These are phyloP conservation scores for Anas platyrhynchos DNA, from an alignment of 2,113 vertebrate genomes.

Conservation along the genomic window DNA sequence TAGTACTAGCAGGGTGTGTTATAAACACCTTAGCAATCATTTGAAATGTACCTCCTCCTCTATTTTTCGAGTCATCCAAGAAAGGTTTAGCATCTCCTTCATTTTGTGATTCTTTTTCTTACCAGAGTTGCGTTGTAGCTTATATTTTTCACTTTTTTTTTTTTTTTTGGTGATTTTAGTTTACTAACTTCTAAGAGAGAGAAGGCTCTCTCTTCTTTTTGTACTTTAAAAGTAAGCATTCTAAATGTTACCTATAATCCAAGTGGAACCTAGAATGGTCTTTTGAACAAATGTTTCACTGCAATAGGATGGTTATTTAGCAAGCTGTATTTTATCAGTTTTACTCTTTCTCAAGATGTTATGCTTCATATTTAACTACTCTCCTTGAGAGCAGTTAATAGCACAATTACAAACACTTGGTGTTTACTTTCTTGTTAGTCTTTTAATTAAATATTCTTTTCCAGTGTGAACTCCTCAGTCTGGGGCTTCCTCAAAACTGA, in stretches of 20 bases:
- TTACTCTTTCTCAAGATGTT: background rate
- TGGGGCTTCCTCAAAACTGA: background rate
- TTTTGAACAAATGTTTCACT: background rate
- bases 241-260: background rate
- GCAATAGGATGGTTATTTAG: background rate
- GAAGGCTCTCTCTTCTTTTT: background rate
- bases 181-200: background rate
- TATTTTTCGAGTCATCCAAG: background rate
- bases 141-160: background rate
- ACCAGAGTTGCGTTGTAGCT: background rate
- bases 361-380: background rate
- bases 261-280: background rate
- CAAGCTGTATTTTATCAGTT: background rate
- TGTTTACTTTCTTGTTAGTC: background rate
- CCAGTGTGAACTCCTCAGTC: background rate
- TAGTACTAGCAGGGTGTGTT: background rate
- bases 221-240: background rate
- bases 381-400: background rate
- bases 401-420: background rate
- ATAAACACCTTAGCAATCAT: background rate
- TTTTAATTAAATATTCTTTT: background rate
- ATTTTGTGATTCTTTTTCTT: background rate
- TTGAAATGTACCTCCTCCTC: background rate
- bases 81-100: background rate
- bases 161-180: background rate